Conservation (phyloP, 2,888 invertebrate species). For the Synergus laeviventris region DNA sequence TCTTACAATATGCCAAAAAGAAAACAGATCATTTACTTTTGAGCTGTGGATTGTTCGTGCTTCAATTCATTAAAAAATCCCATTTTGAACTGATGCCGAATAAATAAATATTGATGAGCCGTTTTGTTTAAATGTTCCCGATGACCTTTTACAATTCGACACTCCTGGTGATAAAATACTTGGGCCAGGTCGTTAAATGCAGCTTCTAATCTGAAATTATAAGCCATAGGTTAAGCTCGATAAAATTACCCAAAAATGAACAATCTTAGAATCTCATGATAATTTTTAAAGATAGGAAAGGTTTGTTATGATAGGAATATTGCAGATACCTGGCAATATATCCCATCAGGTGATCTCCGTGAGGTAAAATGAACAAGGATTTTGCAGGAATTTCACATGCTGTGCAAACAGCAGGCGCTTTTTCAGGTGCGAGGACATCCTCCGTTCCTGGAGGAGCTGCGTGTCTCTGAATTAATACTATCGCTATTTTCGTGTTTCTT, state of each 20-base stretch:
- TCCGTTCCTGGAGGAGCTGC: conserved; percentile 86
- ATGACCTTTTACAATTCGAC: conserved; percentile 91
- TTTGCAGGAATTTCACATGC: conserved; percentile 95
- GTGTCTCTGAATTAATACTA: conserved; percentile 93
- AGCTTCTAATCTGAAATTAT: conserved; percentile 85
- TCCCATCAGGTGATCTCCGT: conserved; percentile 90
- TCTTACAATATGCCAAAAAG: not conserved
- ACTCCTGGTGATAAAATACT: conserved; percentile 93
- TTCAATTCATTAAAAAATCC: conserved; percentile 96
- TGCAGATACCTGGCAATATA: conserved; percentile 79
- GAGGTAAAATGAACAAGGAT: conserved; percentile 93
- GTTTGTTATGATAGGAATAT: no score
- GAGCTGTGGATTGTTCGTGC: conserved; percentile 91
- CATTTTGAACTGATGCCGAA: conserved; percentile 97
- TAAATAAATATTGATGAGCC: conserved; percentile 93
- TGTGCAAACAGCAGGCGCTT: conserved; percentile 92
- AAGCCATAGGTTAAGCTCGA: conserved; percentile 1
- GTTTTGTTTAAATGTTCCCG: conserved; percentile 93
- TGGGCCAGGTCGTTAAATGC: conserved; percentile 96
- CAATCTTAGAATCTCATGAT: no score
- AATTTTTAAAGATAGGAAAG: no score
- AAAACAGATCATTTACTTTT: conserved; percentile 79
- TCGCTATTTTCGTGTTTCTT: conserved; percentile 86
- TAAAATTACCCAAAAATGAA: no score
- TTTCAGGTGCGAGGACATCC: conserved; percentile 91